Evolutionary conservation across 2,888 invertebrate species (phyloP).

Genomic region (Ophioninae sp.): DNA sequence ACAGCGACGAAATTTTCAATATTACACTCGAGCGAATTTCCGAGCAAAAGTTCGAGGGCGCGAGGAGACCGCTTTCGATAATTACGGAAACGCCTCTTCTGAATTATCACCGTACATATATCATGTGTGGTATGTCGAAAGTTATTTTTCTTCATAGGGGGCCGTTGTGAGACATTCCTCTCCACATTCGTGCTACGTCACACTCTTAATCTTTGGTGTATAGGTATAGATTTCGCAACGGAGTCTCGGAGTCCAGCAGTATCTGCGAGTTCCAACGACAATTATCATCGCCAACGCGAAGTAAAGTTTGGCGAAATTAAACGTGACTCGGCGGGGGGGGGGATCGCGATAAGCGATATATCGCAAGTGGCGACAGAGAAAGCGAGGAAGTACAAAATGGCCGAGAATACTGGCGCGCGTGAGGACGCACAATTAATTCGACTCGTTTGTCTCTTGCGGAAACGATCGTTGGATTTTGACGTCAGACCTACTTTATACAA

Average conservation of each 20-base stretch:
- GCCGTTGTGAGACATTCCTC: background rate
- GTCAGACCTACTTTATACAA: background rate
- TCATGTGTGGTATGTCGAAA: slow-evolving; percentile 26
- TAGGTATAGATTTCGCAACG: slow-evolving; percentile 1
- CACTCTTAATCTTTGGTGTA: background rate
- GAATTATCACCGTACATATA: background rate
- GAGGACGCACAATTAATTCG: background rate
- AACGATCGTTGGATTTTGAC: background rate
- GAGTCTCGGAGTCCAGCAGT: too few species aligned
- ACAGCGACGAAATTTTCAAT: too few species aligned
- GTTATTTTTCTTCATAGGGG: slow-evolving; percentile 47
- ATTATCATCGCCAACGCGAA: too few species aligned
- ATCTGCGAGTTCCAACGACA: too few species aligned
- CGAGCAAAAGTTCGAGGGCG: background rate
- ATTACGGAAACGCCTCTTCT: background rate
- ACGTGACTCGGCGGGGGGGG: too few species aligned
- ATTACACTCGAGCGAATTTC: too few species aligned
- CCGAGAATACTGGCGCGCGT: background rate
- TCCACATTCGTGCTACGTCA: background rate
- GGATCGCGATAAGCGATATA: too few species aligned
- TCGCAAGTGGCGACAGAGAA: background rate
- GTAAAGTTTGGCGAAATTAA: too few species aligned
- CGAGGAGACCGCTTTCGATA: background rate
- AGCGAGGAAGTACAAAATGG: background rate
- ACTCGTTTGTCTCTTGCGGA: background rate